Conservation (phyloP, 2,113 vertebrate species). For the Gambusia holbrooki region DNA sequence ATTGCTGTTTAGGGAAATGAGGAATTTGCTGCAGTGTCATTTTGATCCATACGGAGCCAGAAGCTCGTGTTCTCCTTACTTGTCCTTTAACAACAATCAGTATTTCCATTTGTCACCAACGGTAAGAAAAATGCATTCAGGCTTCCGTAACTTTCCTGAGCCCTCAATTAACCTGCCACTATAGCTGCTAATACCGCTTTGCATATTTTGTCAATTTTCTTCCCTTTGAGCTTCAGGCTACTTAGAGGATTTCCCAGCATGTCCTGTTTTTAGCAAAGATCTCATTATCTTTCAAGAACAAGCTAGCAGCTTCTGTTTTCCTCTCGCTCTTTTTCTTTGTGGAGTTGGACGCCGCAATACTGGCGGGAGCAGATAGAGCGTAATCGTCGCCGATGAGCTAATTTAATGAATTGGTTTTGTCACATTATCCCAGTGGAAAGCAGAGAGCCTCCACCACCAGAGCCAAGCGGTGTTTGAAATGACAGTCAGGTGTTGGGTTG, state of each 20-base stretch:
- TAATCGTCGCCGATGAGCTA: constrained; percentile 87
- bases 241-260: constrained; percentile 66
- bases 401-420: constrained; percentile 85
- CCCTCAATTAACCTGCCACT: constrained; percentile 80
- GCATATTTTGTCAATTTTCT: constrained; percentile 68
- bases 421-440: constrained; percentile 69
- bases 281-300: constrained; percentile 77
- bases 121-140: constrained; percentile 28
- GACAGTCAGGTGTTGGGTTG: constrained; percentile 76
- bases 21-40: constrained; percentile 15
- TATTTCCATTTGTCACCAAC: constrained; percentile 54
- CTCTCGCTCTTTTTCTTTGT: constrained; percentile 48
- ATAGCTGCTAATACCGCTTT: constrained; percentile 69
- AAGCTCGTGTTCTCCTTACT: constrained; percentile 32
- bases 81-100: constrained; percentile 44
- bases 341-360: constrained; percentile 53
- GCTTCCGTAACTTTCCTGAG: constrained; percentile 68
- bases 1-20: constrained; percentile 16
- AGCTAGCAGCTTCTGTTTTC: constrained; percentile 60
- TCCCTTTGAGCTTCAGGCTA: constrained; percentile 66
- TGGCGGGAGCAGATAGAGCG: constrained; percentile 69
- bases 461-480: constrained; percentile 70
- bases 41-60: constrained; percentile 27
- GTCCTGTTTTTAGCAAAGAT: constrained; percentile 63
- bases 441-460: constrained; percentile 54